Evolutionary conservation across 2,797 vertebrate species (phyloP).

Genomic region (Propithecus deckenii): DNA sequence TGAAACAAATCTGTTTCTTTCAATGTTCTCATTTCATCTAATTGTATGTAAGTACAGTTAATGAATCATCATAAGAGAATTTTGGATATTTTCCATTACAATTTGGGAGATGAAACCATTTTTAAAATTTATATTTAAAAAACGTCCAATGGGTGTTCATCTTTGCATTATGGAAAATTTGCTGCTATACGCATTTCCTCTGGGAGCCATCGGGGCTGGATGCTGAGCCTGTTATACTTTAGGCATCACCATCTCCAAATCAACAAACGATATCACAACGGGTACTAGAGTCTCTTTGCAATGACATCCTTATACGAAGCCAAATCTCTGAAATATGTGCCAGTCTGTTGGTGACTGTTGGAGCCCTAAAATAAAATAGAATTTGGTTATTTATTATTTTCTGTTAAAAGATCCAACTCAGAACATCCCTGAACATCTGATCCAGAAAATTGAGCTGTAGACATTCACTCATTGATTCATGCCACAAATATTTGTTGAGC

Average conservation of each 20-base stretch:
- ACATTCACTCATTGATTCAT: neutral
- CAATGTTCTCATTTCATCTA: neutral
- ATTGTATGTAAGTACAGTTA: neutral
- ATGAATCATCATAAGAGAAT: neutral
- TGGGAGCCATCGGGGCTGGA: neutral
- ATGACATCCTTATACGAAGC: neutral
- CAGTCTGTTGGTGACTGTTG: neutral
- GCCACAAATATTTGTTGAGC: neutral
- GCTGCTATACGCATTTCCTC: neutral
- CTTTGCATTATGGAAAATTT: neutral
- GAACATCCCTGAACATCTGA: neutral
- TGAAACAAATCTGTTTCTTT: neutral
- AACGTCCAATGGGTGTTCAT: neutral
- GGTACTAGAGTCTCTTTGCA: neutral
- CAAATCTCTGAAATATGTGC: neutral
- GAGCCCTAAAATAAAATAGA: neutral
- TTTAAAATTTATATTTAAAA: neutral
- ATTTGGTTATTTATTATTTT: slow-evolving; percentile 15
- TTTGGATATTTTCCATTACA: neutral
- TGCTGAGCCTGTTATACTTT: neutral
- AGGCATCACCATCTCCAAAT: neutral
- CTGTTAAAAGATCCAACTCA: neutral
- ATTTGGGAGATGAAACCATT: neutral
- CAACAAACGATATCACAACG: neutral
- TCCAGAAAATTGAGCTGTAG: neutral